Conservation (phyloP, 2,888 invertebrate species). For the Idaea aversata region DNA sequence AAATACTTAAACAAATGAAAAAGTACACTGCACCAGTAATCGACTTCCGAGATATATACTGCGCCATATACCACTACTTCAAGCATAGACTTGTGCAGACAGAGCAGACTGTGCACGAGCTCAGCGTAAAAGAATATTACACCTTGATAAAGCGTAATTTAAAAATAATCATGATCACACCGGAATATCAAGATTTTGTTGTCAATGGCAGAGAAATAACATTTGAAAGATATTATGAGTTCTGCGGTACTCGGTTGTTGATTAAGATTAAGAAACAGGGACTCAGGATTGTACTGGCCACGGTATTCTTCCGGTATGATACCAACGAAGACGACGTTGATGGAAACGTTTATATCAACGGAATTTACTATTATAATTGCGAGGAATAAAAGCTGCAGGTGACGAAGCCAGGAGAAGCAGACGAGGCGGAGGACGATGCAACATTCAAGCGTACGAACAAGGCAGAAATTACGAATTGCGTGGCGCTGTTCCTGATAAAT, state of each 20-base stretch:
- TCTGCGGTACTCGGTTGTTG: not conserved
- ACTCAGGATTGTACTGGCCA: not conserved
- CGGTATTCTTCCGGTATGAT: not conserved
- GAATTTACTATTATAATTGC: too few species aligned
- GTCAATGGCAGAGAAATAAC: not conserved
- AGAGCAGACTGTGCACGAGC: not conserved
- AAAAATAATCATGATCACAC: not conserved
- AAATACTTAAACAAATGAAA: not conserved
- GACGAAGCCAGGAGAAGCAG: too few species aligned
- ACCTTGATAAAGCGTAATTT: not conserved
- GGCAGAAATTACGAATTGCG: too few species aligned
- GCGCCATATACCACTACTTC: not conserved
- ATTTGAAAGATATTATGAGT: not conserved
- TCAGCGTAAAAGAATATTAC: not conserved
- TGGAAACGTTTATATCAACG: not conserved
- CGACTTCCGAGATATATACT: not conserved
- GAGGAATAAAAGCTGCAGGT: too few species aligned
- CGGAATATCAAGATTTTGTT: not conserved
- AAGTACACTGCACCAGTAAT: not conserved
- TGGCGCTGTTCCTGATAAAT: too few species aligned
- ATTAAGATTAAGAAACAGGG: not conserved
- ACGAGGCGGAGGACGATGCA: too few species aligned
- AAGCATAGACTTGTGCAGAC: not conserved
- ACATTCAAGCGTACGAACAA: too few species aligned
- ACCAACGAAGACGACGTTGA: not conserved